Evolutionary conservation across 2,888 invertebrate genomes (phyloP).

Genomic region (Allygus modestus): DNA sequence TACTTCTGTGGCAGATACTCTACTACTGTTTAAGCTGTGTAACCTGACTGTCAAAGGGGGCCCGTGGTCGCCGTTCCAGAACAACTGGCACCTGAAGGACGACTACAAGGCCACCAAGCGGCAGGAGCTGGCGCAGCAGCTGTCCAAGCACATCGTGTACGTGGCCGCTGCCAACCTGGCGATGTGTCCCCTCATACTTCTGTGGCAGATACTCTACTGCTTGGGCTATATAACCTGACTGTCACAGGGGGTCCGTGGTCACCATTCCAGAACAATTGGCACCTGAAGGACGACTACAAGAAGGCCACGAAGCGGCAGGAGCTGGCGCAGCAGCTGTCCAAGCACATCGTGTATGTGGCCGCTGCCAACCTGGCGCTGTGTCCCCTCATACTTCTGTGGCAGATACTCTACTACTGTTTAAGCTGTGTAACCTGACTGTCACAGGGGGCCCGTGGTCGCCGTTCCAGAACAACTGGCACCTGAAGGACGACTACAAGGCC

Average conservation of each 20-base stretch:
- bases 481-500: slow-evolving; percentile 91
- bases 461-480: slow-evolving; percentile 97
- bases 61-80: slow-evolving; percentile 97
- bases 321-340: slow-evolving; percentile 85
- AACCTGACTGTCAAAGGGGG: too few species aligned
- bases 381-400: slow-evolving; percentile 95
- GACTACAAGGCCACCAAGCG: slow-evolving; percentile 90
- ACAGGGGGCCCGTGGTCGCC: slow-evolving; percentile 97
- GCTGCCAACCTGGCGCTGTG: slow-evolving; percentile 89
- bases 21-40: too few species aligned
- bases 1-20: slow-evolving; percentile 96
- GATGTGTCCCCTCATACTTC: slow-evolving; percentile 91
- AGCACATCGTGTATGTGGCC: slow-evolving; percentile 87
- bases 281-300: slow-evolving; percentile 94
- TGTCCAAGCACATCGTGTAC: slow-evolving; percentile 86
- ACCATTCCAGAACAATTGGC: slow-evolving; percentile 98
- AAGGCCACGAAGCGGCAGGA: slow-evolving; percentile 86
- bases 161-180: slow-evolving; percentile 90
- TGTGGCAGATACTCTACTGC: slow-evolving; percentile 96
- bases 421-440: too few species aligned
- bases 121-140: slow-evolving; percentile 85
- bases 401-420: slow-evolving; percentile 94
- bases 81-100: slow-evolving; percentile 95
- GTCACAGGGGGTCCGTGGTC: slow-evolving; percentile 92
- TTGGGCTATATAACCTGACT: too few species aligned